phyloP scores from a whole-genome alignment of 2,113 vertebrate genomes.

The Tachysurus fulvidraco region DNA sequence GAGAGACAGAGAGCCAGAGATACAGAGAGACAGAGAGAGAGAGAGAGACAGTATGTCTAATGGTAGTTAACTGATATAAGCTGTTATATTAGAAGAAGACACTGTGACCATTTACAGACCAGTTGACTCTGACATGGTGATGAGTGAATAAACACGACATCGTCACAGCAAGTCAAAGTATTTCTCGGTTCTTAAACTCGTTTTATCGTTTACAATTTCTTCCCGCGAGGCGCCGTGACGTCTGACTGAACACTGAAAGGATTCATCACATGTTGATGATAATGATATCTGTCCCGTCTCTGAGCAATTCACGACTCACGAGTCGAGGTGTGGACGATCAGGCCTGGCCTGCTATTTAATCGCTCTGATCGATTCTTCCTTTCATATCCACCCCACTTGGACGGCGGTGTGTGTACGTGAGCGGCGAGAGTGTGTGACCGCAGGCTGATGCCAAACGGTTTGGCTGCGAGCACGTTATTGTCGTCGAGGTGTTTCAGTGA shows the following conservation, averaged over 20 bases:
- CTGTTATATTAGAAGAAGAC: not conserved
- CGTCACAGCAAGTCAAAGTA: not conserved
- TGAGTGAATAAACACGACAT: not conserved
- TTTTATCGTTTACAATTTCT: not conserved
- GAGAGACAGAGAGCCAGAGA: too few species aligned
- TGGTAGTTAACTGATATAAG: not conserved
- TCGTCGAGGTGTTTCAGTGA: not conserved
- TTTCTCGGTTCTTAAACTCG: not conserved
- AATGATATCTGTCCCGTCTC: not conserved
- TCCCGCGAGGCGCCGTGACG: not conserved
- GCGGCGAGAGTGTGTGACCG: not conserved
- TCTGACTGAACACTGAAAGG: not conserved
- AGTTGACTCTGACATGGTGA: not conserved
- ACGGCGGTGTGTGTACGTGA: not conserved
- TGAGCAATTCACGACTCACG: not conserved
- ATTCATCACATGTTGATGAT: not conserved
- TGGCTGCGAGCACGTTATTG: not conserved
- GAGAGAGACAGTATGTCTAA: not conserved
- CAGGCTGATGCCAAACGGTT: not conserved
- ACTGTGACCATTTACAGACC: not conserved
- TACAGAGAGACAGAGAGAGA: not conserved
- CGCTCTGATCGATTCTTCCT: not conserved
- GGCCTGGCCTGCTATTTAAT: not conserved
- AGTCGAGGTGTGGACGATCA: not conserved
- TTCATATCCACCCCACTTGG: not conserved